Percentiles rank a stretch among this genome's conserved stretches.
phyloP scores from a whole-genome alignment of 2,888 invertebrate species.

The Calameuta idolon region DNA sequence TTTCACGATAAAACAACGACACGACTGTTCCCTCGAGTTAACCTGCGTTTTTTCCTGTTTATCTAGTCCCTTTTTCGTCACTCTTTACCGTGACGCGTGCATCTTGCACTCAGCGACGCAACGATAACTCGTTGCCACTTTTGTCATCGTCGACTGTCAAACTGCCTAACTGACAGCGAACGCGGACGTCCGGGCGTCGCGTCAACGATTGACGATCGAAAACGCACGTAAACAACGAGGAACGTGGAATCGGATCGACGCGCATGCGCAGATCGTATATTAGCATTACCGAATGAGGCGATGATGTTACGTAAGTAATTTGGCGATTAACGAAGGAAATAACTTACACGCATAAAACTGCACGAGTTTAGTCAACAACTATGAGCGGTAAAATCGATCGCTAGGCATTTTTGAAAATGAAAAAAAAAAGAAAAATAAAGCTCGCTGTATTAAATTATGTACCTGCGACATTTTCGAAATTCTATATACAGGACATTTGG shows the following conservation, averaged over 20 bases:
- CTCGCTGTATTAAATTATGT: slow-evolving; percentile 33
- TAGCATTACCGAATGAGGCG: no score
- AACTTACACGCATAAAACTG: slow-evolving; percentile 36
- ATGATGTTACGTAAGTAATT: no score
- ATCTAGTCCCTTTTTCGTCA: not conserved
- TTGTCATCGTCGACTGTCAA: not conserved
- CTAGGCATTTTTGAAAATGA: slow-evolving; percentile 43
- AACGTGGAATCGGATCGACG: no score
- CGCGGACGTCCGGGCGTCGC: no score
- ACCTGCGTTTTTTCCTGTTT: not conserved
- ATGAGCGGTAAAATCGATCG: slow-evolving; percentile 62
- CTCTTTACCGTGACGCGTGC: not conserved
- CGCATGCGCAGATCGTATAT: no score
- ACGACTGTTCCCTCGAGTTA: not conserved
- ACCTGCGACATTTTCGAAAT: slow-evolving; percentile 11
- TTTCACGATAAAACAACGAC: not conserved
- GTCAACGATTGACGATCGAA: no score
- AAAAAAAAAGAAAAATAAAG: slow-evolving; percentile 21
- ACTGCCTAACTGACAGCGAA: no score
- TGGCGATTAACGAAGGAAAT: slow-evolving; percentile 18
- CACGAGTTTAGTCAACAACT: slow-evolving; percentile 47
- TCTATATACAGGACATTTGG: not conserved
- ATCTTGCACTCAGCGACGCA: not conserved
- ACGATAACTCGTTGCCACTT: not conserved
- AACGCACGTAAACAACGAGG: no score